Evolutionary conservation across 2,888 invertebrate species (phyloP).

Genomic region (Pedicia rivosa): DNA sequence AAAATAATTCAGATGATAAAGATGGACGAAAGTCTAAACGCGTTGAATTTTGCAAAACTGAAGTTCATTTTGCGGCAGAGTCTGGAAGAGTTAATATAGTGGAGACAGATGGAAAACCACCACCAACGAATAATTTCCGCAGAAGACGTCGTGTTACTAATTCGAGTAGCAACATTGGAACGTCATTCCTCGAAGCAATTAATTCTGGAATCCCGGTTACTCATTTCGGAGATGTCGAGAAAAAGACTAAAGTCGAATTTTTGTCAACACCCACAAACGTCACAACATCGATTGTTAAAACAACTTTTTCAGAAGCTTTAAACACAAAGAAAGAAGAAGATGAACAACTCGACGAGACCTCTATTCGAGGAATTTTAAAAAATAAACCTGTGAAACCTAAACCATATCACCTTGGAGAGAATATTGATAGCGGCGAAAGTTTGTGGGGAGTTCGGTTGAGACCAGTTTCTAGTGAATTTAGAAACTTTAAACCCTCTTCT

Average conservation of each 20-base stretch:
- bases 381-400: constrained; percentile 58
- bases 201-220: constrained; percentile 38
- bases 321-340: constrained; percentile 12
- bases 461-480: constrained; percentile 19
- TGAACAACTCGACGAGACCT: constrained; percentile 25
- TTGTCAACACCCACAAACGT: neutral
- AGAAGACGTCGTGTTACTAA: constrained; percentile 43
- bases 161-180: constrained; percentile 22
- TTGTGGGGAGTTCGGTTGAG: constrained; percentile 37
- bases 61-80: constrained; percentile 74
- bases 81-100: constrained; percentile 76
- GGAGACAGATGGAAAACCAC: constrained; percentile 75
- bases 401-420: constrained; percentile 57
- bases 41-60: constrained; percentile 77
- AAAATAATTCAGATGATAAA: constrained; percentile 24
- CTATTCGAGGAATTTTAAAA: constrained; percentile 54
- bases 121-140: constrained; percentile 65
- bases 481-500: constrained; percentile 13
- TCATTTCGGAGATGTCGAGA: constrained; percentile 44
- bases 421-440: constrained; percentile 32
- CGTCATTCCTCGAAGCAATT: constrained; percentile 17
- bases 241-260: constrained; percentile 8
- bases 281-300: constrained; percentile 4
- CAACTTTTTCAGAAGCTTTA: neutral
- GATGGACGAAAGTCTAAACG: constrained; percentile 41